Base-by-base conservation (phyloP, 2,888 invertebrate species). In the Amphimallon solstitiale region DNA sequence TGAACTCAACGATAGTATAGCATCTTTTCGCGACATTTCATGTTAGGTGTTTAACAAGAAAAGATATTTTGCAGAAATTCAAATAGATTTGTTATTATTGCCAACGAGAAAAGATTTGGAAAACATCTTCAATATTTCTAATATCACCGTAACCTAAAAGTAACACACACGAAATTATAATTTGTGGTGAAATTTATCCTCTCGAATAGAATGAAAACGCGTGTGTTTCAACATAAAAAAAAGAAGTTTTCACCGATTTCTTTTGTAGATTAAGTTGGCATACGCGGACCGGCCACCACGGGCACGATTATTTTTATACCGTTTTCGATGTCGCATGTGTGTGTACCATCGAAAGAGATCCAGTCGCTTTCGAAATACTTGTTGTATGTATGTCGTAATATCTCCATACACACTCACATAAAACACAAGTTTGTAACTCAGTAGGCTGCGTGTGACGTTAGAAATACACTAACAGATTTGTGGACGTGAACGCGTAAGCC, bases 401-500 rank as follows among this genome's bases (percentile, higher is more conserved):
- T 14, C 43, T 43, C 23, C 56, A 59, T 59, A 59, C 45, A 59
- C 56, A 59, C 56, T 59, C 56, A 43, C 29, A 59, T 59, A 59
- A 59, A 59, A 59, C 56, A 59, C 56, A 59, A 59, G 56, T 59
- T 59, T 59, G 59, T 65, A 70, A 65, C 63, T 48, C 65, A 63
- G 70, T 70, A 67, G 68, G 70, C 67, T 68, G 70, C 29, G 43
- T 59, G 56, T 68, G 67, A 68, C 68, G 67, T 68, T 70, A 68
- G 65, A 51, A 70, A 60, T 63, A 66, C 61, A 64, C 63, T 65
- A 60, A 63, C 70, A 67, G 62, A 70, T 66, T 68, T 67, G 65
- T 67, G 48, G 63, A 60, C 61, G 63, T 65, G 56, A 43, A 43
- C 56, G 56, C 56, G 56, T 59, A 59, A 59, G 43, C 29, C 29